Conservation (phyloP, 2,113 vertebrate species). For the Mystacornis crossleyi region DNA sequence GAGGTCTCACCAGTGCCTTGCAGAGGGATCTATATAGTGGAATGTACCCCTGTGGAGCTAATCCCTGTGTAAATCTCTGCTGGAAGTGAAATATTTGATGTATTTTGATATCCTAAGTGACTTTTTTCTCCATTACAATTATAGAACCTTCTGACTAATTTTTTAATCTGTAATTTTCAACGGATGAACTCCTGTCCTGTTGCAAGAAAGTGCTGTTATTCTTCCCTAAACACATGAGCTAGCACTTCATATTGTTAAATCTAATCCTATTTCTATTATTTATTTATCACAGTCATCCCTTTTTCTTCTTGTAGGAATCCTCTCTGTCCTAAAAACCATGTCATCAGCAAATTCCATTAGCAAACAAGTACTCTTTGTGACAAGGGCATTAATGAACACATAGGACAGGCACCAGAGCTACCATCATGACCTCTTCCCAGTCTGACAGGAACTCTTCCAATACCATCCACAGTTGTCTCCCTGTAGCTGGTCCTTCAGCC, state of each 20-base stretch:
- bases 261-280: neutral
- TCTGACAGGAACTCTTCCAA: neutral
- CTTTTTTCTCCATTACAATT: neutral
- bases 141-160: neutral
- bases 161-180: neutral
- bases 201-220: neutral
- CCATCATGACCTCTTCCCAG: neutral
- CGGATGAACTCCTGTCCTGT: neutral
- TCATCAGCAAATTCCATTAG: neutral
- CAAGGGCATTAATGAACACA: neutral
- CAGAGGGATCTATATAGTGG: neutral
- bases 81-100: neutral
- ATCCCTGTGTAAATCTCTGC: neutral
- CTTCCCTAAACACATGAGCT: neutral
- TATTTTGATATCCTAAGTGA: neutral
- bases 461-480: neutral
- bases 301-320: neutral
- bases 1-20: neutral
- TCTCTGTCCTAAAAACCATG: neutral
- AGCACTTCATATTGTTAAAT: neutral
- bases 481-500: neutral
- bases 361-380: neutral
- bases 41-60: neutral
- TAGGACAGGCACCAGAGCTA: rapidly evolving
- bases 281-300: neutral